A percentile compares a stretch with the other conserved stretches of the same genome.
Conservation (phyloP, 1,140 invertebrate genomes). For the Eulimnadia texana region DNA sequence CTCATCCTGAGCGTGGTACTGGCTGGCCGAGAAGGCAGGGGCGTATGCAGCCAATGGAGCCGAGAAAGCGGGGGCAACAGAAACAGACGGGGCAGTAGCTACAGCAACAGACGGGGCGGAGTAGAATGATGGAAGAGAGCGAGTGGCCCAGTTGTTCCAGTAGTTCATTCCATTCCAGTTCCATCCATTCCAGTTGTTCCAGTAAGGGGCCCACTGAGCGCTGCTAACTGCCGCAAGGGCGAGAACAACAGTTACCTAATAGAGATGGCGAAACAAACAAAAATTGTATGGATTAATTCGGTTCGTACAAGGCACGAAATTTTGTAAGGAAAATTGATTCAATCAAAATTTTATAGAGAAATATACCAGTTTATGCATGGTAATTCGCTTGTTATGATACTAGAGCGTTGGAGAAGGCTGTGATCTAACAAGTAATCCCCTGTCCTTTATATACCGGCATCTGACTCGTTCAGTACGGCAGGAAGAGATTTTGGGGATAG, state of each 20-base stretch:
- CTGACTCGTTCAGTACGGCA: too few species aligned
- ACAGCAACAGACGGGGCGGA: background rate
- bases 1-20: slow-evolving; percentile 24
- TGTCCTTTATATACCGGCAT: background rate
- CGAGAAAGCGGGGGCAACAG: background rate
- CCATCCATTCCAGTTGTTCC: slow-evolving; percentile 2
- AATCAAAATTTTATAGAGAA: too few species aligned
- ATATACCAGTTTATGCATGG: background rate
- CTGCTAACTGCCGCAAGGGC: slow-evolving; percentile 23
- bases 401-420: background rate
- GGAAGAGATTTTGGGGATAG: too few species aligned
- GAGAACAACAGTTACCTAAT: slow-evolving; percentile 23
- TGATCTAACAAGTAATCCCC: background rate
- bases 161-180: background rate
- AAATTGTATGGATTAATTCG: too few species aligned
- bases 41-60: slow-evolving; percentile 9
- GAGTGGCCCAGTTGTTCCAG: background rate
- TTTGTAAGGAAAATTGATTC: background rate
- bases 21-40: slow-evolving; percentile 10
- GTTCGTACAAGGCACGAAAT: too few species aligned
- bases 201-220: slow-evolving; percentile 14
- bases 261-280: too few species aligned
- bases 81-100: background rate
- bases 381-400: background rate
- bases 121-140: background rate